Evolutionary conservation across 2,113 vertebrate genomes (phyloP).

Genomic region (Axis porcinus): DNA sequence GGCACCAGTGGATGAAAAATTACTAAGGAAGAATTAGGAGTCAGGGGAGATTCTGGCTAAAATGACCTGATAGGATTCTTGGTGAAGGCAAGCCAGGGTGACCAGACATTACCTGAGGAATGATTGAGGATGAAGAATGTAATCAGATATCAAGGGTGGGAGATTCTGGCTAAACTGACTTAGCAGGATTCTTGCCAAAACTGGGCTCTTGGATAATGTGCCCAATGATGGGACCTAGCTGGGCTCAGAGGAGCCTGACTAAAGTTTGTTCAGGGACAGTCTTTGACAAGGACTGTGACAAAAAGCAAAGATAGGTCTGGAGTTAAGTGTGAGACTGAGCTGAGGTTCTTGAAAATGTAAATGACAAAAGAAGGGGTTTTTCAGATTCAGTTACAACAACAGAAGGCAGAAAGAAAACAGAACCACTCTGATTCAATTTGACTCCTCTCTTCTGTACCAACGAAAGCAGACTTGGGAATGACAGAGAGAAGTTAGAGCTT

Average conservation of each 20-base stretch:
- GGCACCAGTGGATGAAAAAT: neutral
- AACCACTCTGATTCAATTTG: neutral
- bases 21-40: neutral
- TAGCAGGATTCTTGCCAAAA: neutral
- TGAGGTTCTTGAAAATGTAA: neutral
- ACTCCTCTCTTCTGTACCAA: neutral
- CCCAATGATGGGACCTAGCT: neutral
- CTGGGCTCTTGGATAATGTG: neutral
- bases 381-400: neutral
- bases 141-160: neutral
- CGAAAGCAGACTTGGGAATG: neutral
- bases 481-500: neutral
- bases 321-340: neutral
- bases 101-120: neutral
- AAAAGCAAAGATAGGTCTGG: neutral
- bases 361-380: neutral
- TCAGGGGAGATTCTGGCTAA: neutral
- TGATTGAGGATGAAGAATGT: neutral
- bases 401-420: neutral
- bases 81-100: neutral
- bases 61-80: neutral
- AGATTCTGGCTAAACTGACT: neutral
- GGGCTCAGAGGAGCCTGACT: neutral
- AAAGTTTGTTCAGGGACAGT: neutral
- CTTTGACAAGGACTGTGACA: neutral